A percentile compares a stretch with the other conserved stretches of the same genome.
These are phyloP conservation scores for Papilio polyxenes DNA, from an alignment of 1,140 invertebrate species.

Conservation along the genomic window DNA sequence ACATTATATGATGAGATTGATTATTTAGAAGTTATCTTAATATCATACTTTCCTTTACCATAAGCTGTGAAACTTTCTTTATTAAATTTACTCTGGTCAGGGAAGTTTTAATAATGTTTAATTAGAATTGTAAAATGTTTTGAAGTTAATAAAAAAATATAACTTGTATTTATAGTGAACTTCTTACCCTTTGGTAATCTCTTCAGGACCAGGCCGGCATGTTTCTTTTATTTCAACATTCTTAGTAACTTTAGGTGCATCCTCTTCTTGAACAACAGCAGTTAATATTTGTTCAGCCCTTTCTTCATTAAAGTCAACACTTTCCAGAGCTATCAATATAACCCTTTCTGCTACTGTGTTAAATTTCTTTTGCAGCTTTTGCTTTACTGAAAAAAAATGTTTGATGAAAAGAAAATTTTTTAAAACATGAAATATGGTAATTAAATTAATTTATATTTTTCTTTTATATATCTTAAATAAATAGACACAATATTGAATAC, in stretches of 20 bases:
- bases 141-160: neutral
- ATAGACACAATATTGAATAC: too few species aligned
- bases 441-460: neutral
- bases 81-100: too few species aligned
- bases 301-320: slow-evolving; percentile 91
- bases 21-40: too few species aligned
- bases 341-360: slow-evolving; percentile 88
- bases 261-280: slow-evolving; percentile 85
- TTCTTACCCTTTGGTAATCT: slow-evolving; percentile 58
- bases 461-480: too few species aligned
- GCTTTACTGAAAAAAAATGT: slow-evolving; percentile 84
- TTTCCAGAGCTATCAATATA: slow-evolving; percentile 91
- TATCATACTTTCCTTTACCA: too few species aligned
- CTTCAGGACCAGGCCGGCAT: slow-evolving; percentile 42
- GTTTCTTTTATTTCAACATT: slow-evolving; percentile 49
- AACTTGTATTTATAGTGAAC: neutral
- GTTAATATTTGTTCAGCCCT: slow-evolving; percentile 88
- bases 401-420: neutral
- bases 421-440: neutral
- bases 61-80: too few species aligned
- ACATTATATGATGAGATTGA: too few species aligned
- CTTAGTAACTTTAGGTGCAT: slow-evolving; percentile 51
- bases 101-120: too few species aligned
- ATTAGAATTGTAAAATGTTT: neutral
- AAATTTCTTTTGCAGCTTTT: slow-evolving; percentile 87